Evolutionary conservation across 2,797 vertebrate genomes (phyloP).

Genomic region (Xenopus petersii): DNA sequence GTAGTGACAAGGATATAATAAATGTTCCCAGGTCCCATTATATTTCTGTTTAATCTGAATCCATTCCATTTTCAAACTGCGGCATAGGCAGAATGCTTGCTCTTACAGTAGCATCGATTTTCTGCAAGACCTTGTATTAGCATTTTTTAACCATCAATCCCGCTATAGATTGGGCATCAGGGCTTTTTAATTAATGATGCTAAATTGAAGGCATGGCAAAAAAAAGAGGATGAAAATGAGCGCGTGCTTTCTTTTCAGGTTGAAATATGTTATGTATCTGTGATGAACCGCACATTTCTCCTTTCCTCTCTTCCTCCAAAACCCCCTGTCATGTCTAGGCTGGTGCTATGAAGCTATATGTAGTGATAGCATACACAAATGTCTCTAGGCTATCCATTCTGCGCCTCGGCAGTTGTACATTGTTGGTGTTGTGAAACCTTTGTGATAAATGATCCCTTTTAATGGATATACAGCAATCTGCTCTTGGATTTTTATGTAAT

Average conservation of each 20-base stretch:
- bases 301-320: background rate
- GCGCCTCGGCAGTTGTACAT: slow-evolving; percentile 17
- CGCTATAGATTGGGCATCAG: slow-evolving; percentile 39
- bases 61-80: slow-evolving; percentile 37
- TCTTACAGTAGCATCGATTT: slow-evolving; percentile 40
- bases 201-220: slow-evolving; percentile 34
- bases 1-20: too few species aligned
- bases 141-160: slow-evolving; percentile 44
- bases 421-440: slow-evolving; percentile 55
- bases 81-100: slow-evolving; percentile 35
- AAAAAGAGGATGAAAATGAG: slow-evolving; percentile 22
- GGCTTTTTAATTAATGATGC: slow-evolving; percentile 45
- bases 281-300: background rate
- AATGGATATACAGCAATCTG: slow-evolving; percentile 45
- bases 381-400: slow-evolving; percentile 19
- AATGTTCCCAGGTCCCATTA: too few species aligned
- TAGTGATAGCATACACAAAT: slow-evolving; percentile 21
- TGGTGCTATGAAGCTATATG: slow-evolving; percentile 11
- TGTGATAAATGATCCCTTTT: slow-evolving; percentile 57
- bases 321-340: background rate
- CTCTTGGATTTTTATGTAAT: slow-evolving; percentile 48
- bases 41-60: background rate
- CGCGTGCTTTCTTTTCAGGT: slow-evolving; percentile 8
- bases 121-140: slow-evolving; percentile 39
- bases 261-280: background rate